Evolutionary conservation across 1,140 invertebrate species (phyloP).

Genomic region (Conus betulinus): DNA sequence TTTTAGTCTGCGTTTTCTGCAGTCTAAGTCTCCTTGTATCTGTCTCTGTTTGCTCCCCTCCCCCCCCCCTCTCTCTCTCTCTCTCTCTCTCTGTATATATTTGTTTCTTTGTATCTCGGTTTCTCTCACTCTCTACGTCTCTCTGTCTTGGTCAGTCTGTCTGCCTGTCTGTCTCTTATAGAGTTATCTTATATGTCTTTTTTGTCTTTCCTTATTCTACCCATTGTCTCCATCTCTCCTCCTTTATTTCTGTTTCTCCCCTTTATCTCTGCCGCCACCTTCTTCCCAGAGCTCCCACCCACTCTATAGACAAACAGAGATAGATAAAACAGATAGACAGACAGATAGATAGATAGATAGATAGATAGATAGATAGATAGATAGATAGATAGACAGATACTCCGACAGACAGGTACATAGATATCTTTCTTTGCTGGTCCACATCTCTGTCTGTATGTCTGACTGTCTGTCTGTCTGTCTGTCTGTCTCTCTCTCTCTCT

Average conservation of each 20-base stretch:
- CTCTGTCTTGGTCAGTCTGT: too few relatives aligned
- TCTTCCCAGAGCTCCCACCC: not conserved
- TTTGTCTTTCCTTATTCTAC: too few relatives aligned
- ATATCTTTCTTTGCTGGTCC: not conserved
- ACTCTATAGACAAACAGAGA: slow-evolving; percentile 7
- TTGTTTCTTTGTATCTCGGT: not conserved
- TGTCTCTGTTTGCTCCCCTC: not conserved
- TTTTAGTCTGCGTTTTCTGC: not conserved
- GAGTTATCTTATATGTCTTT: too few relatives aligned
- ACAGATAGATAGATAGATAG: not conserved
- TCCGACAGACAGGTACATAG: not conserved
- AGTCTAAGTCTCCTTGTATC: not conserved
- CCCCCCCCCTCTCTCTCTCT: not conserved
- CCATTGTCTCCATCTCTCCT: not conserved
- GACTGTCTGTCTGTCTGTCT: slow-evolving; percentile 13
- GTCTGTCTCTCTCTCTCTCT: not conserved
- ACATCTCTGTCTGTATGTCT: not conserved
- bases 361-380: not conserved
- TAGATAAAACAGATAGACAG: not conserved
- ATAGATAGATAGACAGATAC: not conserved
- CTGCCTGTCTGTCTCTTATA: too few relatives aligned
- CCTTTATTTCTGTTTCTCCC: not conserved
- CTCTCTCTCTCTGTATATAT: not conserved
- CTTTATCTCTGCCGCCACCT: too few relatives aligned
- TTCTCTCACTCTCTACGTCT: not conserved